phyloP scores from a whole-genome alignment of 1,140 invertebrate genomes.

The Hypothenemus hampei region DNA sequence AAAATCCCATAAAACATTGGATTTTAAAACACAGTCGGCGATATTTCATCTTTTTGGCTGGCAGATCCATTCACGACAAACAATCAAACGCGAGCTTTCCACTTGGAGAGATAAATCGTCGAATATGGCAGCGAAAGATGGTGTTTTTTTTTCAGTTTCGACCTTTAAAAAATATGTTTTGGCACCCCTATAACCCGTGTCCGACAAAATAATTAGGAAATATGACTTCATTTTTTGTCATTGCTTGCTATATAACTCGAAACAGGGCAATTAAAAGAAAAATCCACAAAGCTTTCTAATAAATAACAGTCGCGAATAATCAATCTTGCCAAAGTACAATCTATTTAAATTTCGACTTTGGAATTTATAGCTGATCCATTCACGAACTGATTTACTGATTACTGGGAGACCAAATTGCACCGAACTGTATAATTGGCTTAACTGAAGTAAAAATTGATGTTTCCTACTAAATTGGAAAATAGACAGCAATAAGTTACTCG shows the following conservation, averaged over 20 bases:
- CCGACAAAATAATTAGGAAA: too few relatives aligned
- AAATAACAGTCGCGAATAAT: conserved; percentile 11
- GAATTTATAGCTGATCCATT: conserved; percentile 10
- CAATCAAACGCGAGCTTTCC: conserved; percentile 22
- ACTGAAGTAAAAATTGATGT: background rate
- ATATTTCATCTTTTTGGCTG: conserved; percentile 20
- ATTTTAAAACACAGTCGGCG: conserved; percentile 17
- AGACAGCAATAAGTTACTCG: too few relatives aligned
- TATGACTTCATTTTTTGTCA: too few relatives aligned
- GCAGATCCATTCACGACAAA: conserved; percentile 24
- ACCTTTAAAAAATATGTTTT: too few relatives aligned
- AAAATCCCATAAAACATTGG: conserved; percentile 20
- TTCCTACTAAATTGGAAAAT: background rate
- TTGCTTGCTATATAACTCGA: background rate
- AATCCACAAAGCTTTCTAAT: conserved; percentile 9
- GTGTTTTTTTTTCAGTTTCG: too few relatives aligned
- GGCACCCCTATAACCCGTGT: too few relatives aligned
- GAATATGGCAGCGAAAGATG: conserved; percentile 3
- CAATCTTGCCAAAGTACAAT: conserved; percentile 19
- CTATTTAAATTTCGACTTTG: conserved; percentile 17
- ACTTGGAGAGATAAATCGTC: conserved; percentile 19
- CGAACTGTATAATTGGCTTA: conserved; percentile 4
- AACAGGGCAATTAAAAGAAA: background rate
- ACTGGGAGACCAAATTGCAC: conserved; percentile 7
- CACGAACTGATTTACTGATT: conserved; percentile 18